A percentile compares a stretch with the other conserved stretches of the same genome.
Conservation (phyloP, 2,888 invertebrate genomes). For the Harmothoe impar region DNA sequence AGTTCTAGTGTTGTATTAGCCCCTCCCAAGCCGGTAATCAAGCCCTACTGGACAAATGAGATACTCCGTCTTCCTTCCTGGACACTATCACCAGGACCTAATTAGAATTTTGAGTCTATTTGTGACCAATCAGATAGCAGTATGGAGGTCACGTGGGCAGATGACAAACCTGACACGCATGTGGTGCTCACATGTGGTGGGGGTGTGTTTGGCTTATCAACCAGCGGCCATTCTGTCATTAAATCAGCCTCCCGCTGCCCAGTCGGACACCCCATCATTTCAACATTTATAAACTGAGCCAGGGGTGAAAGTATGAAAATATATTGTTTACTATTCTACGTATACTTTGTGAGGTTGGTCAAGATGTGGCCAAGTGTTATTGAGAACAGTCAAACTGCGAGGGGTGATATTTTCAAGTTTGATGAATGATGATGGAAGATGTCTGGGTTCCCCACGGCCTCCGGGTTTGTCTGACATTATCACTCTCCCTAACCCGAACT, state of each 20-base stretch:
- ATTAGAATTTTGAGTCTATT: neutral
- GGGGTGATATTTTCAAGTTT: too few species aligned
- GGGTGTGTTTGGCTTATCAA: slow-evolving; percentile 29
- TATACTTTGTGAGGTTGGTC: neutral
- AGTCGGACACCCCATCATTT: neutral
- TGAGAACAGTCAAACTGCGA: too few species aligned
- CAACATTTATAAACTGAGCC: neutral
- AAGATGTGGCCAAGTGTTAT: too few species aligned
- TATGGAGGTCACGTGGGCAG: neutral
- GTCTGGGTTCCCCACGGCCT: too few species aligned
- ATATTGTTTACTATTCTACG: neutral
- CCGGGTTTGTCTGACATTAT: neutral
- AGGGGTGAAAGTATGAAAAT: neutral
- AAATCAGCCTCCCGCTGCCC: slow-evolving; percentile 46
- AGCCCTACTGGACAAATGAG: slow-evolving; percentile 24
- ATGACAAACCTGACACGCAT: slow-evolving; percentile 6
- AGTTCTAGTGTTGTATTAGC: slow-evolving; percentile 22
- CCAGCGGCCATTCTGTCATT: slow-evolving; percentile 51
- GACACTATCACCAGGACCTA: neutral
- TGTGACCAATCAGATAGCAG: slow-evolving; percentile 40
- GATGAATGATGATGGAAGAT: too few species aligned
- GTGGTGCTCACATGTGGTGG: slow-evolving; percentile 39
- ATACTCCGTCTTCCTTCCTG: slow-evolving; percentile 11
- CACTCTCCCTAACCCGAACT: neutral
- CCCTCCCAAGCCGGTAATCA: neutral